Percentiles rank a stretch among this genome's conserved stretches.
These are phyloP conservation scores for Xanthostigma xanthostigma DNA, from an alignment of 2,888 invertebrate species.

Conservation along the genomic window DNA sequence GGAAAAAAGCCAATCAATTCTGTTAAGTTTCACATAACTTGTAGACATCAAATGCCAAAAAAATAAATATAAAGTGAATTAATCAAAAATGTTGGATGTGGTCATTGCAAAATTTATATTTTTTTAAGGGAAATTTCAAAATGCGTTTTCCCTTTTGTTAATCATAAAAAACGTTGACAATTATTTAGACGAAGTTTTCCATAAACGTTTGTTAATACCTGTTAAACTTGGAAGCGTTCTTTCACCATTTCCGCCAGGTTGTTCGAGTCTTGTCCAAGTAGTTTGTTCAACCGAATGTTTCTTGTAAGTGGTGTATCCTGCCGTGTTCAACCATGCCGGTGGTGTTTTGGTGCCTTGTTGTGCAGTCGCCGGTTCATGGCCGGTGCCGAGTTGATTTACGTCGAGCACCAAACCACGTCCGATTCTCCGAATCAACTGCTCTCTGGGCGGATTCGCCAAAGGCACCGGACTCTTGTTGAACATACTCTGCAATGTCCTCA, in stretches of 20 bases:
- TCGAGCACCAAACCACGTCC: constrained; percentile 31
- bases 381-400: constrained; percentile 28
- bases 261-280: constrained; percentile 5
- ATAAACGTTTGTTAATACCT: background rate
- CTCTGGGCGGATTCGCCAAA: constrained; percentile 18
- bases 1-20: too few species aligned
- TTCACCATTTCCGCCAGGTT: background rate
- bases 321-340: constrained; percentile 3
- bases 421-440: constrained; percentile 22
- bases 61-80: too few species aligned
- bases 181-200: too few species aligned
- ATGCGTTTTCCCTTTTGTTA: too few species aligned
- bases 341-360: background rate
- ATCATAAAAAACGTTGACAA: too few species aligned
- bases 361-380: constrained; percentile 25
- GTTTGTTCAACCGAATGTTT: constrained; percentile 4
- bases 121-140: too few species aligned
- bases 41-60: too few species aligned
- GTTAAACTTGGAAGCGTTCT: constrained; percentile 2
- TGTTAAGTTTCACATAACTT: too few species aligned
- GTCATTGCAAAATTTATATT: too few species aligned
- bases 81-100: too few species aligned
- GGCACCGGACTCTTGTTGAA: constrained; percentile 17
- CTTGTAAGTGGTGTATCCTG: constrained; percentile 4
- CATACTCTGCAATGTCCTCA: background rate